Conservation (phyloP, 2,888 invertebrate species). For the Cerceris rybyensis region DNA sequence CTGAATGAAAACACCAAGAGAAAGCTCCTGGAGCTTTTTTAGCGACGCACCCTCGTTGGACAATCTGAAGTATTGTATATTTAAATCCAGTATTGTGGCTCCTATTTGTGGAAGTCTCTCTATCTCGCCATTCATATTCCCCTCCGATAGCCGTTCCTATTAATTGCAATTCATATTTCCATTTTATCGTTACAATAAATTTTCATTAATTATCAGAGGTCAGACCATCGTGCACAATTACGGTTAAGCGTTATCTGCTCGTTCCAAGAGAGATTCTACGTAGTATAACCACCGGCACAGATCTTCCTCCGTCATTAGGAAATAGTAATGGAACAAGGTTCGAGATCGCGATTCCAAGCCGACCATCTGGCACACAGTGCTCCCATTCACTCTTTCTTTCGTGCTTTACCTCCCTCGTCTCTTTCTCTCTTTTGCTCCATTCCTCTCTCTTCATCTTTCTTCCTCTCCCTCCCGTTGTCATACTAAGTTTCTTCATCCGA, state of each 20-base stretch:
- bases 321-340: slow-evolving; percentile 51
- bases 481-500: slow-evolving; percentile 49
- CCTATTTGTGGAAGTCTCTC: slow-evolving; percentile 32
- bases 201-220: slow-evolving; percentile 45
- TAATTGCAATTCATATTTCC: slow-evolving; percentile 38
- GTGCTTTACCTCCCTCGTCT: slow-evolving; percentile 15
- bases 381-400: slow-evolving; percentile 69
- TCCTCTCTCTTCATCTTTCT: slow-evolving; percentile 6
- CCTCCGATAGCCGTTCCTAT: slow-evolving; percentile 32
- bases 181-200: slow-evolving; percentile 27
- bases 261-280: slow-evolving; percentile 19
- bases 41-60: neutral
- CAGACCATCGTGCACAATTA: slow-evolving; percentile 20
- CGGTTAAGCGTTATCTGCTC: slow-evolving; percentile 12
- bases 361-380: slow-evolving; percentile 73
- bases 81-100: neutral
- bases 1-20: too few relatives aligned
- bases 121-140: slow-evolving; percentile 41
- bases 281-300: slow-evolving; percentile 38
- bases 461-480: slow-evolving; percentile 24
- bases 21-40: too few relatives aligned
- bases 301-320: slow-evolving; percentile 60
- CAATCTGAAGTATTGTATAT: neutral
- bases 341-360: slow-evolving; percentile 47
- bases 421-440: neutral